Evolutionary conservation across 2,888 invertebrate genomes (phyloP).

Genomic region (Sminthurinus aureus): DNA sequence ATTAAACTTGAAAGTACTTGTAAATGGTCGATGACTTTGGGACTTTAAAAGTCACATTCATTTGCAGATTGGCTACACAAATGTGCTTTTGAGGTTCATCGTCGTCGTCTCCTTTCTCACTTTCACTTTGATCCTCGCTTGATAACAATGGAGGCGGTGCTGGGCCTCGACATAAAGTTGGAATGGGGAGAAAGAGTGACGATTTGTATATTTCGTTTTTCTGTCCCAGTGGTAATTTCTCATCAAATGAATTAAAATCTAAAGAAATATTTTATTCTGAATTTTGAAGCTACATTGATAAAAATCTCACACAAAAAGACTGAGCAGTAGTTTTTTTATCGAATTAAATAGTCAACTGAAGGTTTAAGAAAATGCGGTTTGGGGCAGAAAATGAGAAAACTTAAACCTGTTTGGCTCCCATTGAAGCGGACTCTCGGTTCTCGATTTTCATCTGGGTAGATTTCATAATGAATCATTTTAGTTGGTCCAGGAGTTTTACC

Average conservation of each 20-base stretch:
- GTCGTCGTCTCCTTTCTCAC: background rate
- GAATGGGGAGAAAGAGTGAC: background rate
- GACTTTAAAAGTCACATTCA: background rate
- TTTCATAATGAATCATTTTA: constrained; percentile 8
- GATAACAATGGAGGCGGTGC: background rate
- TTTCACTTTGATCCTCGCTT: no score
- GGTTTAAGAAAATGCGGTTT: no score
- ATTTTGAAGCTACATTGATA: background rate
- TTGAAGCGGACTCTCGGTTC: background rate
- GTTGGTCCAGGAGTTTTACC: background rate
- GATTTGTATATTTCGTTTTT: background rate
- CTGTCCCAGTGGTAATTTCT: background rate
- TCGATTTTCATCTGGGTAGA: background rate
- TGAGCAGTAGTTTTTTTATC: background rate
- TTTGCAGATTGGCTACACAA: background rate
- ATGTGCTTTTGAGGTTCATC: background rate
- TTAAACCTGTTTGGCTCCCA: constrained; percentile 13
- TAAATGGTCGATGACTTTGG: no score
- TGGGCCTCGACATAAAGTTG: background rate
- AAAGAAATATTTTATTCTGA: background rate
- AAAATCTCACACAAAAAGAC: background rate
- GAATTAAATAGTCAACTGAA: no score
- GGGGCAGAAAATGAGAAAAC: no score
- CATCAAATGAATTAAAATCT: background rate
- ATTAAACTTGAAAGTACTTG: no score